Evolutionary conservation across 2,797 vertebrate genomes (phyloP), one percentile per base, ranked within the genome.

Genomic region (Stomatorhinus walkeri): DNA sequence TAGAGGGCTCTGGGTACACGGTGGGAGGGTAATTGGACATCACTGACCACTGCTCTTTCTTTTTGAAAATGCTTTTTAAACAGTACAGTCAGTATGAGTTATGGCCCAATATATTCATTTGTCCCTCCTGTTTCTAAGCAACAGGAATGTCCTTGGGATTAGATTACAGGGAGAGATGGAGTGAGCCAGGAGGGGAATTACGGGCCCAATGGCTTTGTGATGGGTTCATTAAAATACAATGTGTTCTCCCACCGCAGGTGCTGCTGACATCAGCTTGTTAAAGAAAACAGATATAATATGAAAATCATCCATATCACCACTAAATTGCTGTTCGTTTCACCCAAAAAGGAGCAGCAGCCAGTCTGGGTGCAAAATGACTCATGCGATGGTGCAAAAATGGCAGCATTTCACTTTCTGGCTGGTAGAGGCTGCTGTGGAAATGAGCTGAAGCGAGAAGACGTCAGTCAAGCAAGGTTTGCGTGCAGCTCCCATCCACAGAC

Each of bases 121-220:
- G 87, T 32, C 49, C 52, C 87, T 89, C 88, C 88, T 76, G 91
- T 52, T 46, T 90, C 89, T 86, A 40, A 22, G 49, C 28, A 52
- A 56, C 36, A 49, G 22, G 40, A 54, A 9, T 64, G 84, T 46
- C 85, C 85, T 28, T 56, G 51, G 85, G 59, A 88, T 54, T 22
- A 32, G 91, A 93, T 91, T 89, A 90, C 89, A 91, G 54, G 88
- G 87, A 90, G 83, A 89, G 90, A 92, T 88, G 87, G 88, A 90
- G 87, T 72, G 88, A 28, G 83, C 79, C 90, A 79, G 51, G 32
- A 89, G 28, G 87, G 87, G 19, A 81, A 81, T 85, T 76, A 59
- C 46, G 52, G 61, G 22, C n/a, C 24, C 72, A 22, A 79, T 46
- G 49, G 59, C 51, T 87, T 81, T 87, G n/a, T 59, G 22, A 32